These are phyloP conservation scores for Cotesia glomerata DNA, from an alignment of 1,140 invertebrate species.

Conservation along the genomic window DNA sequence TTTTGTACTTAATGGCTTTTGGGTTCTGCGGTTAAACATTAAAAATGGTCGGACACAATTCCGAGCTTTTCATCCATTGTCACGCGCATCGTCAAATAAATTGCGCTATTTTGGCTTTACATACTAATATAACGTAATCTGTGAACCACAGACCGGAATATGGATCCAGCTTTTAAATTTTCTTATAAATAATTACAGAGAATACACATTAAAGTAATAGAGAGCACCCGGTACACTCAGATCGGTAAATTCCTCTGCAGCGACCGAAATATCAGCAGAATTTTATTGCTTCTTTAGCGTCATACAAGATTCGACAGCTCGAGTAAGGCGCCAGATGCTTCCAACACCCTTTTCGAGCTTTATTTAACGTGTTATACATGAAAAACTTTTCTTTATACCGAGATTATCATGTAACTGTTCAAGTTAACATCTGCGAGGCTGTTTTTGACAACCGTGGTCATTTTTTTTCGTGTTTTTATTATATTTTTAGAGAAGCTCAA, in stretches of 20 bases:
- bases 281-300: constrained; percentile 34
- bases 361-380: background rate
- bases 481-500: too few relatives aligned
- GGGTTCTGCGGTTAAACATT: constrained; percentile 24
- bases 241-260: constrained; percentile 4
- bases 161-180: too few relatives aligned
- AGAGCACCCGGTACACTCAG: background rate
- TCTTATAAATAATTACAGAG: background rate
- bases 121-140: background rate
- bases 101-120: background rate
- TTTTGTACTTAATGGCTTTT: constrained; percentile 30
- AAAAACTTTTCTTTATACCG: background rate
- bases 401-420: background rate
- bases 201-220: background rate
- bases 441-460: background rate
- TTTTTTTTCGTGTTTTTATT: too few relatives aligned
- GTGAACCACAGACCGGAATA: background rate
- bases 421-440: background rate
- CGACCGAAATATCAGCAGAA: constrained; percentile 32
- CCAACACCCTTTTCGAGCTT: constrained; percentile 18
- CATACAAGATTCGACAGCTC: background rate
- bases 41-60: background rate
- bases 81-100: background rate
- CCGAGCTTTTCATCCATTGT: constrained; percentile 11
- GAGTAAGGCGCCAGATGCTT: constrained; percentile 18